These are phyloP conservation scores for Plectrocnemia conspersa DNA, from an alignment of 1,140 invertebrate genomes.

Conservation along the genomic window DNA sequence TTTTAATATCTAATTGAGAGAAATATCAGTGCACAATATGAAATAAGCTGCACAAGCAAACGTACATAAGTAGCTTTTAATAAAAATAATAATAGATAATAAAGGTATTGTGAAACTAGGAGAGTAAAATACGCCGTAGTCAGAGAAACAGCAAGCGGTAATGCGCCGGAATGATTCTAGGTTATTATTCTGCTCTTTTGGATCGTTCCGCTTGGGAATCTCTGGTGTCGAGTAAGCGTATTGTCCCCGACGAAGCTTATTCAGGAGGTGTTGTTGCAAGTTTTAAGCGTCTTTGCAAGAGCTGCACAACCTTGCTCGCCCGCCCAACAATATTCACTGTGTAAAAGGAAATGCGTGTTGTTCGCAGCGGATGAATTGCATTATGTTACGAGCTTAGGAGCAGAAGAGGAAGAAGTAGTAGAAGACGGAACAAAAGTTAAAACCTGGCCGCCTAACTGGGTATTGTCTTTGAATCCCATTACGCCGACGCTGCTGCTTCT, in stretches of 20 bases:
- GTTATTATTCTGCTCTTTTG: neutral
- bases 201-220: neutral
- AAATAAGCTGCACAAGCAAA: no score
- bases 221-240: neutral
- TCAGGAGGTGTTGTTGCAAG: slow-evolving; percentile 22
- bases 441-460: neutral
- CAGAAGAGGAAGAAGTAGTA: no score
- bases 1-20: no score
- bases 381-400: no score
- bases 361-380: slow-evolving; percentile 13
- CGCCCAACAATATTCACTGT: neutral
- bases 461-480: neutral
- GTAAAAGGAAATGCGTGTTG: slow-evolving; percentile 24
- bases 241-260: slow-evolving; percentile 21
- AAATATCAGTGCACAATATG: no score
- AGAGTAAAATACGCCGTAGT: no score
- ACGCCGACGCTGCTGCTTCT: neutral
- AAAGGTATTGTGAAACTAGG: no score
- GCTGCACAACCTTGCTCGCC: slow-evolving; percentile 6
- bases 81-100: no score
- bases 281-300: slow-evolving; percentile 24
- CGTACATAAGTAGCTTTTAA: no score
- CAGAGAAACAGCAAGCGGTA: no score
- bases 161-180: no score
- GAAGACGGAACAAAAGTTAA: neutral